These are phyloP conservation scores for Rhincodon typus DNA, from an alignment of 2,797 vertebrate species.

Conservation along the genomic window DNA sequence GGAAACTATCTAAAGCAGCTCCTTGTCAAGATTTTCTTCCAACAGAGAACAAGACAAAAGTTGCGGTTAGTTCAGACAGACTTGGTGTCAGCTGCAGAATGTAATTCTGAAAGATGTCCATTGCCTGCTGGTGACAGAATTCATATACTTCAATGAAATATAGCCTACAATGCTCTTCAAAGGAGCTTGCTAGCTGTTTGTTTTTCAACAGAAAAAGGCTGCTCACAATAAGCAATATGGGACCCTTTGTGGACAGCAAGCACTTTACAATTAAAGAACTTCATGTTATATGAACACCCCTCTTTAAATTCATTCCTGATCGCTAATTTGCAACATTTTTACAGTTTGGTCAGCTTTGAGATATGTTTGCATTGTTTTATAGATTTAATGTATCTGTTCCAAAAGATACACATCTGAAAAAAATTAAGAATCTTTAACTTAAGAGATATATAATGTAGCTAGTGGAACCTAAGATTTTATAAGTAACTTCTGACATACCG, in stretches of 20 bases:
- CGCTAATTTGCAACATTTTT: constrained; percentile 6
- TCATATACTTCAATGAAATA: background rate
- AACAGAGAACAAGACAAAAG: background rate
- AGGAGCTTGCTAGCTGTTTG: background rate
- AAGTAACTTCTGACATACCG: background rate
- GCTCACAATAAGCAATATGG: background rate
- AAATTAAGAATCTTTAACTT: constrained; percentile 4
- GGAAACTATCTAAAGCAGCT: background rate
- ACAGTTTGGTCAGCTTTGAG: constrained; percentile 25
- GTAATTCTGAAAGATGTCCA: background rate
- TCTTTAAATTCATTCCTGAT: constrained; percentile 26
- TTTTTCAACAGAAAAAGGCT: background rate
- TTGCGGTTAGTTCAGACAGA: background rate
- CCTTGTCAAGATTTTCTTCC: background rate
- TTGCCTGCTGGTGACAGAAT: background rate
- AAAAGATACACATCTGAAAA: constrained; percentile 23
- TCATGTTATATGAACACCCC: background rate
- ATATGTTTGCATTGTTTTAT: constrained; percentile 28
- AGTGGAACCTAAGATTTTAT: background rate
- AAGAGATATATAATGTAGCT: constrained; percentile 4
- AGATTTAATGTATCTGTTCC: constrained; percentile 11
- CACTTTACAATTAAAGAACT: constrained; percentile 19
- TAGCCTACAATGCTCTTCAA: background rate
- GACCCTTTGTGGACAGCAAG: background rate
- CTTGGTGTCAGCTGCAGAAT: background rate